A percentile compares a stretch with the other conserved stretches of the same genome.
These are phyloP conservation scores for Empidonax traillii DNA, from an alignment of 2,113 vertebrate genomes.

Conservation along the genomic window DNA sequence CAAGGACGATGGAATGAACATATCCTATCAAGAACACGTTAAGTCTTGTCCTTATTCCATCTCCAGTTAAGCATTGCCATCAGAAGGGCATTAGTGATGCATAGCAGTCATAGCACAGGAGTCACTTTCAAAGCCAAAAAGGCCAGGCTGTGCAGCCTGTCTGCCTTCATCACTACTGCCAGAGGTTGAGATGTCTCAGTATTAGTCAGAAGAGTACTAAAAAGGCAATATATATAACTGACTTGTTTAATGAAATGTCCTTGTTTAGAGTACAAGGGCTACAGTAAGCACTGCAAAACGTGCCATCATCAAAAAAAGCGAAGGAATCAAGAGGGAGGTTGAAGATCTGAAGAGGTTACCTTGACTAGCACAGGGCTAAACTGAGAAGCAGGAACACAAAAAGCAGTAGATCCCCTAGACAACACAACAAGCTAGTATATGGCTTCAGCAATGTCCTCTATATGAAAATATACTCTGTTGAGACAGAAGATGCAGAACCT, in stretches of 20 bases:
- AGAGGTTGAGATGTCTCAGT: not conserved
- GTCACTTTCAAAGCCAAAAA: not conserved
- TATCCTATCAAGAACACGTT: not conserved
- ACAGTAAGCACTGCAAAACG: not conserved
- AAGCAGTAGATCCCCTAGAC: not conserved
- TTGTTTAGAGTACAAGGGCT: not conserved
- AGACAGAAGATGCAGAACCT: not conserved
- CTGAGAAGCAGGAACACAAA: not conserved
- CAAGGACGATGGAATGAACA: not conserved
- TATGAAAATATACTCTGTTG: not conserved
- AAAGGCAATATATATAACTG: not conserved
- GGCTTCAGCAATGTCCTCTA: not conserved
- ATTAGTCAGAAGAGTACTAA: not conserved
- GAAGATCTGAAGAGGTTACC: not conserved
- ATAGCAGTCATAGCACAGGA: not conserved
- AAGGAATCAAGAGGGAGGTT: not conserved
- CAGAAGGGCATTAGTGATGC: not conserved
- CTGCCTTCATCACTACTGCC: not conserved
- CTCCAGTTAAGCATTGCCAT: not conserved
- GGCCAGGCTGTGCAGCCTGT: not conserved
- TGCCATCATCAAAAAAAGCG: not conserved
- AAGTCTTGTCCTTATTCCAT: not conserved
- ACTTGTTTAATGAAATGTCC: not conserved
- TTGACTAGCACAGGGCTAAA: not conserved
- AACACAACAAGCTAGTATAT: not conserved